These are phyloP conservation scores for Corticium candelabrum DNA, from an alignment of 37 sponge, comb jelly and placozoan genomes.

Conservation along the genomic window DNA sequence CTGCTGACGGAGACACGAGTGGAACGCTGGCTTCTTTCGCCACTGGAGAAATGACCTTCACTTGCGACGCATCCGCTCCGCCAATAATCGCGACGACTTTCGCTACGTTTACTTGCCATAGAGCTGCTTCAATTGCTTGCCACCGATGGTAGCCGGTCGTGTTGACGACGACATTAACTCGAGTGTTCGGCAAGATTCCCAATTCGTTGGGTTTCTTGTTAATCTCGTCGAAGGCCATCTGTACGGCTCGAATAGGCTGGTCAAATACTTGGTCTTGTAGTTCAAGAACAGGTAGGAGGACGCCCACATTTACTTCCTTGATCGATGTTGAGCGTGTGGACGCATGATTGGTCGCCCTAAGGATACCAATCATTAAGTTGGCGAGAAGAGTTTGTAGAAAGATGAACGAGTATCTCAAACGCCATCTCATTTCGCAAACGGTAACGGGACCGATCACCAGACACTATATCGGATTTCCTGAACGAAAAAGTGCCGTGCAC, in stretches of 20 bases:
- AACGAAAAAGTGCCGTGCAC: too few relatives aligned
- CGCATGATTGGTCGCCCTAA: too few relatives aligned
- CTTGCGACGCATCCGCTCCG: neutral
- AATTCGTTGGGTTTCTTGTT: neutral
- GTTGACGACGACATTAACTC: neutral
- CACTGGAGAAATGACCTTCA: neutral
- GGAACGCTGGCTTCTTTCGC: neutral
- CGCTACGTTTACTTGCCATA: constrained; percentile 2
- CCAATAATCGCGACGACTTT: neutral
- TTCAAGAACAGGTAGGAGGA: constrained; percentile 1
- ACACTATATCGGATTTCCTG: too few relatives aligned
- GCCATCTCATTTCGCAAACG: too few relatives aligned
- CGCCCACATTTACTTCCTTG: neutral
- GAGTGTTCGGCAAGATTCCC: too few relatives aligned
- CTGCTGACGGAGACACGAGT: neutral
- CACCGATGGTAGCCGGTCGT: neutral
- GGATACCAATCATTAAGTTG: too few relatives aligned
- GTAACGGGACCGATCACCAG: too few relatives aligned
- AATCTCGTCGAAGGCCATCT: neutral
- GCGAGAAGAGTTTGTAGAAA: too few relatives aligned
- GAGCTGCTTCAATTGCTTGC: neutral
- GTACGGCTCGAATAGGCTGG: neutral
- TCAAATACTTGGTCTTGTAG: too few relatives aligned
- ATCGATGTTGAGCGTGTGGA: too few relatives aligned
- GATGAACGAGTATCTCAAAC: too few relatives aligned